Evolutionary conservation across 1,140 invertebrate species (phyloP).

Genomic region (Nilaparvata lugens): DNA sequence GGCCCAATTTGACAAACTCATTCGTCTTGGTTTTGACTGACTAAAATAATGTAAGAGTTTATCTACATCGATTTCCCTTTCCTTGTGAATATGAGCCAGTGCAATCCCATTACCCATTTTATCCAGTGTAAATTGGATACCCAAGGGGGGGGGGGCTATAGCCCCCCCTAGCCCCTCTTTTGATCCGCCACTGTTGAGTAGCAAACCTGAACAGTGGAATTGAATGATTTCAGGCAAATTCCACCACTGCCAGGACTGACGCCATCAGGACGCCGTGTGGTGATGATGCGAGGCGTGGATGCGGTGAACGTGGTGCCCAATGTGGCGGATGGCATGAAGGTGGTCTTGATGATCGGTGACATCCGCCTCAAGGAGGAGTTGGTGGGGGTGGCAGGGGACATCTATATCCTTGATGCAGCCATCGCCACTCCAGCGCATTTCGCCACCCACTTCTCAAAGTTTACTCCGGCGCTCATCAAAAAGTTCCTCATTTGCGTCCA

Average conservation of each 20-base stretch:
- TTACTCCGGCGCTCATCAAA: constrained; percentile 62
- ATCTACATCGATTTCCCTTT: too few species aligned
- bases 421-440: constrained; percentile 63
- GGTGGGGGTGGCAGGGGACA: constrained; percentile 67
- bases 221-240: constrained; percentile 57
- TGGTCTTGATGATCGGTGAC: constrained; percentile 73
- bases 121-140: too few species aligned
- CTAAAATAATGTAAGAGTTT: too few species aligned
- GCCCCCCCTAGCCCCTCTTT: too few species aligned
- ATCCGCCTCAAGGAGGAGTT: constrained; percentile 63
- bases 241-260: constrained; percentile 69
- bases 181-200: too few species aligned
- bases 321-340: constrained; percentile 60
- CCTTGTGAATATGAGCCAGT: too few species aligned
- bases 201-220: too few species aligned
- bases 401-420: constrained; percentile 66
- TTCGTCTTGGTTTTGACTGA: too few species aligned
- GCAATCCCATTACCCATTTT: too few species aligned
- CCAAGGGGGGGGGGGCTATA: too few species aligned
- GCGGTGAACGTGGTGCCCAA: constrained; percentile 43
- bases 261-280: constrained; percentile 62
- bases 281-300: constrained; percentile 54
- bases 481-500: constrained; percentile 75
- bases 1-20: too few species aligned
- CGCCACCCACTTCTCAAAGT: constrained; percentile 61